Evolutionary conservation across 2,888 invertebrate genomes (phyloP).

Genomic region (Dolomedes plantarius): DNA sequence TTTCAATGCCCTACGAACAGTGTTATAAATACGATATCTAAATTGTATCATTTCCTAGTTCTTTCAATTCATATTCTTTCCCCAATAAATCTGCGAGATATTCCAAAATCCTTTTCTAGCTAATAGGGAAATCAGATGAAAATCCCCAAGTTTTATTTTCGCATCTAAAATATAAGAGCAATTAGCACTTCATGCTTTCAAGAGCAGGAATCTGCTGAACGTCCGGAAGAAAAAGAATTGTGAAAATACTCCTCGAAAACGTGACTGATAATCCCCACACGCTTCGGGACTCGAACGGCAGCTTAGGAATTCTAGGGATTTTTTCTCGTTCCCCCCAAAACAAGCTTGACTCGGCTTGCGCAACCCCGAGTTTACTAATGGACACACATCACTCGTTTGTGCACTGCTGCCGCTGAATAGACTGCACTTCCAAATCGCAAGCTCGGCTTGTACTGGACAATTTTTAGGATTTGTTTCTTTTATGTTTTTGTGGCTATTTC

Average conservation of each 20-base stretch:
- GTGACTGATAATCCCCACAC: not conserved
- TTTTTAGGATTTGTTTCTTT: not conserved
- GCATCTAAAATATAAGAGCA: too few relatives aligned
- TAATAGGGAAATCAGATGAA: too few relatives aligned
- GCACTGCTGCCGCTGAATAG: not conserved
- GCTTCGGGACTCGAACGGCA: not conserved
- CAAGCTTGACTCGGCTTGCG: constrained; percentile 28
- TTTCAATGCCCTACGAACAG: too few relatives aligned
- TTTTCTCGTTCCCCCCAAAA: constrained; percentile 7
- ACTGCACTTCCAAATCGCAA: not conserved
- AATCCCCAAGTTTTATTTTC: too few relatives aligned
- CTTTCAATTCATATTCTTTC: too few relatives aligned
- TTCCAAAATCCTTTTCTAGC: too few relatives aligned
- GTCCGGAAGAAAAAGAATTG: not conserved
- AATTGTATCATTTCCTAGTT: too few relatives aligned
- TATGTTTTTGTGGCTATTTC: not conserved
- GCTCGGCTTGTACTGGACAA: not conserved
- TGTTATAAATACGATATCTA: too few relatives aligned
- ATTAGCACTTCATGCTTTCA: not conserved
- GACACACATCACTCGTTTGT: not conserved
- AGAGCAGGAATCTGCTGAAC: not conserved
- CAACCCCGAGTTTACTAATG: constrained; percentile 4
- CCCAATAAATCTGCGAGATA: too few relatives aligned
- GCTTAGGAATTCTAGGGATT: constrained; percentile 24
- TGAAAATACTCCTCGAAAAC: not conserved